Evolutionary conservation across 2,797 vertebrate genomes (phyloP).

Genomic region (Taenioides sp.): DNA sequence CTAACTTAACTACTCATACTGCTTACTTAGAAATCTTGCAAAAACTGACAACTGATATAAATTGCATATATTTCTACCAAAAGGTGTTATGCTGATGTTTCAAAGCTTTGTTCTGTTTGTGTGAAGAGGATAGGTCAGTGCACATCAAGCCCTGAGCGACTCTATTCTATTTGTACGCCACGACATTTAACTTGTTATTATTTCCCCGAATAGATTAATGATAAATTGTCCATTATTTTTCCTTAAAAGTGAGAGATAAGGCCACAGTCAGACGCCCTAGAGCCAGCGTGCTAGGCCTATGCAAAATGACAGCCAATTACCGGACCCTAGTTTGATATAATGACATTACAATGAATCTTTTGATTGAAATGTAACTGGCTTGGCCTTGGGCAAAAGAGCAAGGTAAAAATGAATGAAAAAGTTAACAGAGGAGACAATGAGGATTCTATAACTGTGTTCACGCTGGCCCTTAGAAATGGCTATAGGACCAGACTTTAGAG

Average conservation of each 20-base stretch:
- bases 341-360: conserved; percentile 86
- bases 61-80: conserved; percentile 11
- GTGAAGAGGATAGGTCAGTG: conserved; percentile 63
- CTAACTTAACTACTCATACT: background rate
- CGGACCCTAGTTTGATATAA: conserved; percentile 83
- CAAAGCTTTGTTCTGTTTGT: conserved; percentile 15
- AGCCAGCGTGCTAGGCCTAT: conserved; percentile 85
- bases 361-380: conserved; percentile 88
- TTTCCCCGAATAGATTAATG: conserved; percentile 85
- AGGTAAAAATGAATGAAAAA: conserved; percentile 61
- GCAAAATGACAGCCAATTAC: conserved; percentile 89
- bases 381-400: conserved; percentile 78
- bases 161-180: conserved; percentile 61
- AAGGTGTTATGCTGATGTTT: conserved; percentile 21
- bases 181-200: conserved; percentile 86
- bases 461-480: conserved; percentile 55
- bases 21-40: background rate
- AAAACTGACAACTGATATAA: background rate
- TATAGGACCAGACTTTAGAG: conserved; percentile 61
- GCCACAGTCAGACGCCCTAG: conserved; percentile 81
- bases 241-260: conserved; percentile 89
- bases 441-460: conserved; percentile 74
- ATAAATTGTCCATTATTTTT: conserved; percentile 91
- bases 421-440: conserved; percentile 81
- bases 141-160: conserved; percentile 60